These are phyloP conservation scores for Microctonus hyperodae DNA, from an alignment of 2,888 invertebrate species.

Conservation along the genomic window DNA sequence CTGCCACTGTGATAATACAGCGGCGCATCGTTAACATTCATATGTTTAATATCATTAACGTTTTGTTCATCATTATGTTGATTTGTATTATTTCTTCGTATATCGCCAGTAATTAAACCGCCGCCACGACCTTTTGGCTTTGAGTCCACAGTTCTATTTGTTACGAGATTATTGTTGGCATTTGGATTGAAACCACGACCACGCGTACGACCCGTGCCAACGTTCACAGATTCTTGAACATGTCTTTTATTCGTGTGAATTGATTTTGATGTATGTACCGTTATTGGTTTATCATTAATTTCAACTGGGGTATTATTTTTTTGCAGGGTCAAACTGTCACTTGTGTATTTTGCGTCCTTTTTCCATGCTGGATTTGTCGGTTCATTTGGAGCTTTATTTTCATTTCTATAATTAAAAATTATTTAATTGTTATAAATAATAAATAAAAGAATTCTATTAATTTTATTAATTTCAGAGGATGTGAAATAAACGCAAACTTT, in stretches of 20 bases:
- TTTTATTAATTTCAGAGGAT: not conserved
- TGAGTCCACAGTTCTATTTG: slow-evolving; percentile 52
- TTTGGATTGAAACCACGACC: slow-evolving; percentile 58
- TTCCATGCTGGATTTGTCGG: slow-evolving; percentile 57
- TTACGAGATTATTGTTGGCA: slow-evolving; percentile 55
- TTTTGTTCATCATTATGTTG: slow-evolving; percentile 54
- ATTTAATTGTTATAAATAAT: slow-evolving; percentile 2
- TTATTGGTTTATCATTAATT: slow-evolving; percentile 47
- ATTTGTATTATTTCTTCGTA: slow-evolving; percentile 48
- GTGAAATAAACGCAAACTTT: not conserved
- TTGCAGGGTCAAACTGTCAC: slow-evolving; percentile 51
- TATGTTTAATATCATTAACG: slow-evolving; percentile 55
- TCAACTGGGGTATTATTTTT: slow-evolving; percentile 46
- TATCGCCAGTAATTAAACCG: slow-evolving; percentile 47
- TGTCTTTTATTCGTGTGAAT: slow-evolving; percentile 53
- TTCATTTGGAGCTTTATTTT: slow-evolving; percentile 55
- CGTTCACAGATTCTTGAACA: slow-evolving; percentile 54
- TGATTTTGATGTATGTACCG: slow-evolving; percentile 31
- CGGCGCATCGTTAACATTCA: slow-evolving; percentile 49
- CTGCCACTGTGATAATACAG: slow-evolving; percentile 51
- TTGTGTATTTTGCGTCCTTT: slow-evolving; percentile 49
- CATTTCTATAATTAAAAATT: slow-evolving; percentile 47
- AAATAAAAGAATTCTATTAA: not conserved
- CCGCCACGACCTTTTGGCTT: slow-evolving; percentile 57
- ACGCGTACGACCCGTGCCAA: slow-evolving; percentile 52